Evolutionary conservation across 2,113 vertebrate species (phyloP), one percentile per base, ranked within the genome.

Genomic region (Ptyas mucosa): DNA sequence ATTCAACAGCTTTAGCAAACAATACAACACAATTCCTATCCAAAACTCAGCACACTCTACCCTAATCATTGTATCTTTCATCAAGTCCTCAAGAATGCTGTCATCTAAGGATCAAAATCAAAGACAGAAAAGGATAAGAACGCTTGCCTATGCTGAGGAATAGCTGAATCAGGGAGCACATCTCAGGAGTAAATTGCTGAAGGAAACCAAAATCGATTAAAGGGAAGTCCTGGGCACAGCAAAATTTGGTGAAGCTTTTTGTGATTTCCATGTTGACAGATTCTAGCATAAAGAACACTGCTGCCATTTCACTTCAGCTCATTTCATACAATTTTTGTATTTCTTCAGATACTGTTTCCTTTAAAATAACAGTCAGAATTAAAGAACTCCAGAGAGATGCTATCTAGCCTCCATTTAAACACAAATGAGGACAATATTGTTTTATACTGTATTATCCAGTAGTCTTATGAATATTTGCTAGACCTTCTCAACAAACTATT

Each of bases 401-500:
- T 75, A 75, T 75, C 64, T 34, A 75, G 14, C n/a, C 64, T 75
- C n/a, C 64, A 39, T 7, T 75, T 75, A 75, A 75, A 75, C 2
- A 39, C 64, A 39, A 64, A 39, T 20, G 69, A 75, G 7, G 69
- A 34, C n/a, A 75, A 75, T 39, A 75, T 39, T 75, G 3, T 49
- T 51, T 52, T 0, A 0, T 21, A 39, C 20, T 29, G 10, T 87
- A 3, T 1, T 0, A 52, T n/a, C 90, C n/a, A 0, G 4, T 85
- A 52, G 53, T 43, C 57, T 34, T 34, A 46, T 39, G 43, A 43
- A 34, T 53, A 23, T 43, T 15, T 89, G 54, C 55, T 57, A 3
- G 88, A 26, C 34, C 91, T 87, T 90, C 26, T 26, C 88, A 52
- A 75, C n/a, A 75, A 0, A 8, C 8, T 43, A 69, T 85, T 75